Evolutionary conservation across 2,113 vertebrate species (phyloP).

Genomic region (Parus major): DNA sequence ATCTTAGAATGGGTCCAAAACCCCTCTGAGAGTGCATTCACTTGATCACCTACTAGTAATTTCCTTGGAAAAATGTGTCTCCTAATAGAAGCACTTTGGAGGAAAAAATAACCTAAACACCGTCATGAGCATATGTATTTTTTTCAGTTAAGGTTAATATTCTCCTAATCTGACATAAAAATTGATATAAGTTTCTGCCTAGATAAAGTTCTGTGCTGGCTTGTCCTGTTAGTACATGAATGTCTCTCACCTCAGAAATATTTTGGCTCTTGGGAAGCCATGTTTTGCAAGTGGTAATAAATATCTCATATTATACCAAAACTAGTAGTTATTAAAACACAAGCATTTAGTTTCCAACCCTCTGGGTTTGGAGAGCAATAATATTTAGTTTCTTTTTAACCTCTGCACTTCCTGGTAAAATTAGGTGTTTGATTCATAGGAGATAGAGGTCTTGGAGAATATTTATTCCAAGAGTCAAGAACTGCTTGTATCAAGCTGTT

Average conservation of each 20-base stretch:
- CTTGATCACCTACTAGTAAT: neutral
- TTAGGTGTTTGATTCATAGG: neutral
- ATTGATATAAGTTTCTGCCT: neutral
- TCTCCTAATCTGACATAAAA: neutral
- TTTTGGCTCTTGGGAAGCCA: neutral
- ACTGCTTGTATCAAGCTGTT: neutral
- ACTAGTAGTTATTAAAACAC: accelerated
- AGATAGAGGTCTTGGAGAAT: neutral
- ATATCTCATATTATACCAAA: neutral
- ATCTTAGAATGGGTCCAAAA: neutral
- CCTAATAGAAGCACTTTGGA: neutral
- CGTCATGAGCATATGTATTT: neutral
- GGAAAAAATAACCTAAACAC: neutral
- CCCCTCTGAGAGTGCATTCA: neutral
- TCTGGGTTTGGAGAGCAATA: neutral
- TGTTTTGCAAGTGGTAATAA: neutral
- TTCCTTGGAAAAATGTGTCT: neutral
- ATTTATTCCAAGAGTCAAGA: neutral
- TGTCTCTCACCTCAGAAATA: neutral
- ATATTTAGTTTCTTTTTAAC: neutral
- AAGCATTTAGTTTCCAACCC: neutral
- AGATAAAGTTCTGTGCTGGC: neutral
- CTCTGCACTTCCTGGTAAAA: neutral
- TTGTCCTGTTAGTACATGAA: neutral
- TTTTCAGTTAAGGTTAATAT: neutral